A percentile compares a stretch with the other conserved stretches of the same genome.
phyloP scores from a whole-genome alignment of 2,797 vertebrate genomes.

The Sebastes cheni region DNA sequence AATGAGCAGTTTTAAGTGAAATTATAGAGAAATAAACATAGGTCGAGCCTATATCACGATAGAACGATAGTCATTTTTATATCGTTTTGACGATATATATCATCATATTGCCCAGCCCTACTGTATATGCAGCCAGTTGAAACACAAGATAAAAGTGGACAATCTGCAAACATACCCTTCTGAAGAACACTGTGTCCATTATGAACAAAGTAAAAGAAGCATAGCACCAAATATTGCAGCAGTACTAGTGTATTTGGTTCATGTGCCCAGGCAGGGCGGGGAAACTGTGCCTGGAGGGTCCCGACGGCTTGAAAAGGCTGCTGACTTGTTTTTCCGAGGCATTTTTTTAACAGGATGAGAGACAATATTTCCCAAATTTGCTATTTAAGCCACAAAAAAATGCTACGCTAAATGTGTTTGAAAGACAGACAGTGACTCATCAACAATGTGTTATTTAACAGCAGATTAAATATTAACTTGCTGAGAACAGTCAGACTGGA shows the following conservation, averaged over 20 bases:
- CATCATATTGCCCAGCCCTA: too few relatives aligned
- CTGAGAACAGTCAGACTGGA: constrained; percentile 47
- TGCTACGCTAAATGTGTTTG: constrained; percentile 19
- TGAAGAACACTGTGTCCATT: neutral
- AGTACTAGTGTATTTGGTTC: neutral
- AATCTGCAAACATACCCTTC: neutral
- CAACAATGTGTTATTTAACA: constrained; percentile 63
- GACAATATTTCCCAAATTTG: constrained; percentile 19
- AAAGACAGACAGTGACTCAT: constrained; percentile 44
- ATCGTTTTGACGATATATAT: too few relatives aligned
- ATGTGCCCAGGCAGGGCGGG: neutral
- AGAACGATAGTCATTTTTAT: too few relatives aligned
- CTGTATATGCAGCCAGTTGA: too few relatives aligned
- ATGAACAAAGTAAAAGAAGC: constrained; percentile 6
- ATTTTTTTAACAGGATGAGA: neutral
- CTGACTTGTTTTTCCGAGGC: constrained; percentile 34
- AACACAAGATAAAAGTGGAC: constrained; percentile 19
- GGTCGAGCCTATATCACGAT: too few relatives aligned
- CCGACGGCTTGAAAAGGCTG: constrained; percentile 12
- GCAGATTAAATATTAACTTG: constrained; percentile 62
- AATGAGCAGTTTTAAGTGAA: too few relatives aligned
- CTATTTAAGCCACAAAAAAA: constrained; percentile 14
- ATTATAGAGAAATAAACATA: too few relatives aligned
- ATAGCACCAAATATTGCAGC: constrained; percentile 2
- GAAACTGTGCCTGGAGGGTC: constrained; percentile 24